These are phyloP conservation scores for Microctonus hyperodae DNA, from an alignment of 2,888 invertebrate genomes.

Conservation along the genomic window DNA sequence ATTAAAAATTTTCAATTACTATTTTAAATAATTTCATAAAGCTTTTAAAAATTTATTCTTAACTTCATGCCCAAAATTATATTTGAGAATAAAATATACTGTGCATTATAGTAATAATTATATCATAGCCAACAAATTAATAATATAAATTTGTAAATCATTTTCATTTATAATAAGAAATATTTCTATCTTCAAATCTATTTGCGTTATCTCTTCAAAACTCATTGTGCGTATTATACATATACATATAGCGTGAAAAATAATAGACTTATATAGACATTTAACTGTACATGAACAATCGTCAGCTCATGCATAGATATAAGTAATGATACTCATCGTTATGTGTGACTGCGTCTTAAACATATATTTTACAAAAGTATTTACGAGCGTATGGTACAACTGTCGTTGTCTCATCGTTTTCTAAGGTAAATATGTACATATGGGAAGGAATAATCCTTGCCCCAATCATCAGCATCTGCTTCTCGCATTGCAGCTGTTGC, in stretches of 20 bases:
- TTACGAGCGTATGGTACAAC: background rate
- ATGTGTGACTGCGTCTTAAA: background rate
- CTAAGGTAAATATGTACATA: slow-evolving; percentile 1
- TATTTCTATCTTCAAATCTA: too few species aligned
- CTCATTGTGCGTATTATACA: slow-evolving; percentile 3
- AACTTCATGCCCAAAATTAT: too few species aligned
- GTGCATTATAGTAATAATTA: too few species aligned
- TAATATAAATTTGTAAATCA: too few species aligned
- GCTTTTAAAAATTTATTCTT: too few species aligned
- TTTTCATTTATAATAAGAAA: too few species aligned
- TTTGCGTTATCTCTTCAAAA: too few species aligned
- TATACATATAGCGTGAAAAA: background rate
- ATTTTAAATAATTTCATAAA: too few species aligned
- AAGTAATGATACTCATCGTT: slow-evolving; percentile 2
- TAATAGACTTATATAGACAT: background rate
- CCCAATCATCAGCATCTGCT: background rate
- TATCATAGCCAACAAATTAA: too few species aligned
- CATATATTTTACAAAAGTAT: background rate
- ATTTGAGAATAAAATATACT: too few species aligned
- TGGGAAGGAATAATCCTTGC: background rate
- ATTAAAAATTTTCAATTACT: too few species aligned
- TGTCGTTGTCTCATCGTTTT: background rate
- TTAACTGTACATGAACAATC: slow-evolving; percentile 5
- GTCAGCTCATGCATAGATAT: slow-evolving; percentile 2
- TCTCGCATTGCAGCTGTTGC: slow-evolving; percentile 13